Percentiles rank a stretch among this genome's conserved stretches.
phyloP scores from a whole-genome alignment of 1,140 invertebrate species.

The Paramacrobiotus metropolitanus region DNA sequence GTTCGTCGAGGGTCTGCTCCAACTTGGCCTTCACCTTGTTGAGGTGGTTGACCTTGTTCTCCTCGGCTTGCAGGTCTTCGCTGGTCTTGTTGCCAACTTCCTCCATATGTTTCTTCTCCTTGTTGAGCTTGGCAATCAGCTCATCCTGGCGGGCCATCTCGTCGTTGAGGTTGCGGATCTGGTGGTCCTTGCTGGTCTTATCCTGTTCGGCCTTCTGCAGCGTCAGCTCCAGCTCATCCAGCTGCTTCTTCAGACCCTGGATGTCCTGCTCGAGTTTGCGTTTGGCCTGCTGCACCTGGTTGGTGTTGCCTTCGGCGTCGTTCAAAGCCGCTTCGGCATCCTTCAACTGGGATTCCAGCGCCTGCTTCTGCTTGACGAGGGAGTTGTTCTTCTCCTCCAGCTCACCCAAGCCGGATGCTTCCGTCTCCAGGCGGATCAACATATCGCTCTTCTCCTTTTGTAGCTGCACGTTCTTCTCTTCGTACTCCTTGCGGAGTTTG shows the following conservation, averaged over 20 bases:
- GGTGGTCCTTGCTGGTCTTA: constrained; percentile 30
- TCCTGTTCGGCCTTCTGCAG: constrained; percentile 28
- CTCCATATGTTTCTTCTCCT: constrained; percentile 32
- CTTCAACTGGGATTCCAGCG: constrained; percentile 8
- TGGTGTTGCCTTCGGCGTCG: constrained; percentile 14
- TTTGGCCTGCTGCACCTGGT: constrained; percentile 15
- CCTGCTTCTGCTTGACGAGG: constrained; percentile 8
- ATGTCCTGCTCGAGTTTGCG: constrained; percentile 16
- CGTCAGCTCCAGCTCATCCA: constrained; percentile 20
- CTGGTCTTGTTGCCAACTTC: constrained; percentile 27
- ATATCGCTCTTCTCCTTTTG: constrained; percentile 11
- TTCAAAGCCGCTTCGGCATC: constrained; percentile 13
- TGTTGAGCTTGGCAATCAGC: constrained; percentile 29
- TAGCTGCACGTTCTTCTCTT: constrained; percentile 10
- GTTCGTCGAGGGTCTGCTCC: not conserved
- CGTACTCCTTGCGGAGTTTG: constrained; percentile 11
- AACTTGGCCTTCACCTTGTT: constrained; percentile 20
- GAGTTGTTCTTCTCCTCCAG: constrained; percentile 11
- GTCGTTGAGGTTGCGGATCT: constrained; percentile 28
- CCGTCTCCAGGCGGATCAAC: constrained; percentile 11
- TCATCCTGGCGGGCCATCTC: constrained; percentile 32
- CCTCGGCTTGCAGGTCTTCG: constrained; percentile 29
- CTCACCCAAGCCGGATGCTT: constrained; percentile 11
- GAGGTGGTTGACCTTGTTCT: constrained; percentile 35
- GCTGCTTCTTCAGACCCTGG: constrained; percentile 13